Conservation (phyloP, 2,797 vertebrate species). For the Odontamblyopus lacepedii region DNA sequence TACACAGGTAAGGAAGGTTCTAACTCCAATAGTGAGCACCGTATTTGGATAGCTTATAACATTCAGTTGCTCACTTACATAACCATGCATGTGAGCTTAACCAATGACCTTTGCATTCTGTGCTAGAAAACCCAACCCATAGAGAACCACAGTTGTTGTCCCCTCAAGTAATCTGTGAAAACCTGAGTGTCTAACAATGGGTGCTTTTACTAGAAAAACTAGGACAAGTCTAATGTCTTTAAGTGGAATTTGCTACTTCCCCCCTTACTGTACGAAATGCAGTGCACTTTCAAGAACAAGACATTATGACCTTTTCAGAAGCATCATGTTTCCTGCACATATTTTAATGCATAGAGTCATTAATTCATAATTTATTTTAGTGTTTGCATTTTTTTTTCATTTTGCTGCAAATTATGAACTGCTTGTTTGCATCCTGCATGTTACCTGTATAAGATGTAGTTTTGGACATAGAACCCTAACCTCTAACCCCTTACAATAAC, state of each 20-base stretch:
- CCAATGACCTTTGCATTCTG: slow-evolving; percentile 3
- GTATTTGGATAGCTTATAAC: slow-evolving; percentile 65
- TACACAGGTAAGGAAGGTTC: slow-evolving; percentile 87
- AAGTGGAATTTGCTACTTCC: background rate
- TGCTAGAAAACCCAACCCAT: background rate
- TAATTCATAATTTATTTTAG: background rate
- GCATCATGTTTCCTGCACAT: too few relatives aligned
- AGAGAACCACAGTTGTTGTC: background rate
- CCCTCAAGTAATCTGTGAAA: background rate
- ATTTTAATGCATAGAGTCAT: too few relatives aligned
- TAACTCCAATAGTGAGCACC: slow-evolving; percentile 80
- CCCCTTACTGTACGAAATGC: background rate
- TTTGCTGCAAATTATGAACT: background rate
- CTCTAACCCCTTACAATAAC: slow-evolving; percentile 65
- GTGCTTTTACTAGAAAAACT: background rate
- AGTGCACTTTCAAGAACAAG: background rate
- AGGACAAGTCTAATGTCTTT: background rate
- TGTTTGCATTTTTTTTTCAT: background rate
- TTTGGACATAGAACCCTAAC: slow-evolving; percentile 33
- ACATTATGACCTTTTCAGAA: background rate
- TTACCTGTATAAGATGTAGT: background rate
- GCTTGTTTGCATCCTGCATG: slow-evolving; percentile 50
- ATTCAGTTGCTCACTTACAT: background rate
- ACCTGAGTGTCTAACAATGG: background rate
- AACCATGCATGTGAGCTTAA: slow-evolving; percentile 3